phyloP scores from a whole-genome alignment of 2,888 invertebrate species.

The Trypoxylon attenuatum region DNA sequence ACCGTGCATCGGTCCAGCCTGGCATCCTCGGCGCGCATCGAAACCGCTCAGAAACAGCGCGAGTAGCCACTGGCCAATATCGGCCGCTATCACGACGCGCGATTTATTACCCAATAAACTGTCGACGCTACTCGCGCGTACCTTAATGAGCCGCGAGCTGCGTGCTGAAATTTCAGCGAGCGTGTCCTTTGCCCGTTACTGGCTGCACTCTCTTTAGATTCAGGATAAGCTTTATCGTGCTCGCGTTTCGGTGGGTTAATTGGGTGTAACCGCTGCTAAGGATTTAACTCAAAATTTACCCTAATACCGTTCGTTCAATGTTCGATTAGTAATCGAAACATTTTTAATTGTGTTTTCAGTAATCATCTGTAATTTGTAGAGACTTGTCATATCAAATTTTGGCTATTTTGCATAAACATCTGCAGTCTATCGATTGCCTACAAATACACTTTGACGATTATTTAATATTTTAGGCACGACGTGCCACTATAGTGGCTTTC shows the following conservation, averaged over 20 bases:
- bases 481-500: too few species aligned
- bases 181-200: slow-evolving; percentile 1
- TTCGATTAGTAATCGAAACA: too few species aligned
- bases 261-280: neutral
- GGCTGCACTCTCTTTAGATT: neutral
- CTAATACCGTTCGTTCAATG: too few species aligned
- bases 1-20: neutral
- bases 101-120: slow-evolving; percentile 18
- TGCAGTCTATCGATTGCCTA: too few species aligned
- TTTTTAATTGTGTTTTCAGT: too few species aligned
- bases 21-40: neutral
- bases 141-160: slow-evolving; percentile 5
- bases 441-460: too few species aligned
- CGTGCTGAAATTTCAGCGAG: slow-evolving; percentile 1
- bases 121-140: slow-evolving; percentile 1
- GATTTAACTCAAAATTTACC: too few species aligned
- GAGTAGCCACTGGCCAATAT: neutral
- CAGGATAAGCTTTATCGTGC: neutral
- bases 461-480: too few species aligned
- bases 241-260: neutral
- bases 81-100: neutral
- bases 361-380: too few species aligned
- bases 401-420: too few species aligned
- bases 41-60: neutral
- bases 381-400: too few species aligned